Evolutionary conservation across 2,888 invertebrate genomes (phyloP).

Genomic region (Diarsia brunnea): DNA sequence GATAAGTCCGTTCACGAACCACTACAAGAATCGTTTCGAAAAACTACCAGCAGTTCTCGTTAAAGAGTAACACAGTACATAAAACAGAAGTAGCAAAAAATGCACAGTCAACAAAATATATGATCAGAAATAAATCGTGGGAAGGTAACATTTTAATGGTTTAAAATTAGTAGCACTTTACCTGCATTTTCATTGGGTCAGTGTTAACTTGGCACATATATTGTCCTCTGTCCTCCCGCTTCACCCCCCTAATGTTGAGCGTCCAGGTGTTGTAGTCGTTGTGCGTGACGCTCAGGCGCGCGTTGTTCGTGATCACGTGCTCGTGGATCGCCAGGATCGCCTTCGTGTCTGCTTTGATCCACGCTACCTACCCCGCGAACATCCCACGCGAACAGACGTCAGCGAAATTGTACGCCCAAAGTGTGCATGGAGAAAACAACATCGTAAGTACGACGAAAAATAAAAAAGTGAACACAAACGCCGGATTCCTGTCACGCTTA

Average conservation of each 20-base stretch:
- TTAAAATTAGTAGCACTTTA: conserved; percentile 78
- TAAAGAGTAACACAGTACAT: conserved; percentile 27
- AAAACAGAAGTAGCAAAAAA: conserved; percentile 10
- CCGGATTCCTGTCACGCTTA: conserved; percentile 74
- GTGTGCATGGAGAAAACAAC: conserved; percentile 65
- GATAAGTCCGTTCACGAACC: conserved; percentile 37
- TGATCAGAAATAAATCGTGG: conserved; percentile 45
- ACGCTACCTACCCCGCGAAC: conserved; percentile 94
- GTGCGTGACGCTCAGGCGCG: conserved; percentile 96
- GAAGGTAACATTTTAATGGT: conserved; percentile 53
- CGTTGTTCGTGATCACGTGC: conserved; percentile 98
- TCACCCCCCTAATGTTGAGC: conserved; percentile 95
- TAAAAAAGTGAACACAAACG: conserved; percentile 61
- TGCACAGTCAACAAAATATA: conserved; percentile 9
- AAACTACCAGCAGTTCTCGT: conserved; percentile 38
- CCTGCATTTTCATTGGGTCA: conserved; percentile 98
- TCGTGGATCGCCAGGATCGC: conserved; percentile 98
- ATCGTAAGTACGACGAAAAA: conserved; percentile 59
- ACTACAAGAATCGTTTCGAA: conserved; percentile 32
- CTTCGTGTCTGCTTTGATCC: conserved; percentile 98
- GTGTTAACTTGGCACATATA: conserved; percentile 99
- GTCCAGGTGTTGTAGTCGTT: conserved; percentile 98
- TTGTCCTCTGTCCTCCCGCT: conserved; percentile 96
- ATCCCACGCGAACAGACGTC: conserved; percentile 46
- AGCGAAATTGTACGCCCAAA: conserved; percentile 61